phyloP scores from a whole-genome alignment of 2,888 invertebrate genomes.

The Thecocarcelia acutangulata region DNA sequence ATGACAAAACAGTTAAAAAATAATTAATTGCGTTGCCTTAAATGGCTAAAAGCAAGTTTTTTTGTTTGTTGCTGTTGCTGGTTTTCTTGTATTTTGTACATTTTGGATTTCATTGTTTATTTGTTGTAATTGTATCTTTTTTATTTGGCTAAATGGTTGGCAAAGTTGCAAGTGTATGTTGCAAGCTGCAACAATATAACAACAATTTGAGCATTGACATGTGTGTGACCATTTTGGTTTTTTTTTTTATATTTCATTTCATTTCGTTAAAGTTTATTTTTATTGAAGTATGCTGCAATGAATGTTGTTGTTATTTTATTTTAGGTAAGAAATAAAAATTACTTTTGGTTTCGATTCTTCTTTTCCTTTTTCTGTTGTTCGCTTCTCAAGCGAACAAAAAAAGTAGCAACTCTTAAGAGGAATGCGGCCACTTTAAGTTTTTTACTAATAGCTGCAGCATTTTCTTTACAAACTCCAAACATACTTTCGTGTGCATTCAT shows the following conservation, averaged over 20 bases:
- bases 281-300: slow-evolving; percentile 14
- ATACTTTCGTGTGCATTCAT: slow-evolving; percentile 50
- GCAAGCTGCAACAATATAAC: slow-evolving; percentile 71
- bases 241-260: slow-evolving; percentile 15
- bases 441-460: slow-evolving; percentile 69
- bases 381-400: slow-evolving; percentile 15
- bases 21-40: slow-evolving; percentile 82
- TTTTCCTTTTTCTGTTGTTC: not conserved
- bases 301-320: slow-evolving; percentile 37
- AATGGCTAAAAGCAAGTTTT: slow-evolving; percentile 76
- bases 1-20: slow-evolving; percentile 82
- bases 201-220: slow-evolving; percentile 73
- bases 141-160: slow-evolving; percentile 26
- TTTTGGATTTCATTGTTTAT: slow-evolving; percentile 26
- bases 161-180: slow-evolving; percentile 60
- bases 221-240: slow-evolving; percentile 77
- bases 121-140: slow-evolving; percentile 53
- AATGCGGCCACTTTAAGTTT: slow-evolving; percentile 78
- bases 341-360: slow-evolving; percentile 65
- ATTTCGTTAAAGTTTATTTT: slow-evolving; percentile 30
- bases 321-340: slow-evolving; percentile 51
- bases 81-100: slow-evolving; percentile 15
- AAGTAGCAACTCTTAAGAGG: slow-evolving; percentile 65
- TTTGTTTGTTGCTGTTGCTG: slow-evolving; percentile 47
- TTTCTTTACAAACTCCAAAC: slow-evolving; percentile 39